A percentile compares a stretch with the other conserved stretches of the same genome.
phyloP scores from a whole-genome alignment of 1,140 invertebrate genomes.

The Drosophila subobscura region DNA sequence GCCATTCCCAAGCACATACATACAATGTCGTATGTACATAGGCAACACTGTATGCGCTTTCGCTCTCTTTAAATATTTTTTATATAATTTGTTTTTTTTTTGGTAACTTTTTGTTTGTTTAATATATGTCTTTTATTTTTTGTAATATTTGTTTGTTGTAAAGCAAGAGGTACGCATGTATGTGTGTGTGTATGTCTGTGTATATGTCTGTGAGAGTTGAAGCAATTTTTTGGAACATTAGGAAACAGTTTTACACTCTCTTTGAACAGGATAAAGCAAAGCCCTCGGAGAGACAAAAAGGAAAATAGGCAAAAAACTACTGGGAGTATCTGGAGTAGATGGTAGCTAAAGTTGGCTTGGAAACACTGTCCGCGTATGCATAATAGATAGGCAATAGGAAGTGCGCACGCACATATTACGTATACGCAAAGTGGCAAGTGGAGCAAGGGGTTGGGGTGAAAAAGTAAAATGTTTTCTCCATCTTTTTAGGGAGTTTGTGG shows the following conservation, averaged over 20 bases:
- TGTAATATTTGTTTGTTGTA: slow-evolving; percentile 65
- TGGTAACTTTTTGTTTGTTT: slow-evolving; percentile 52
- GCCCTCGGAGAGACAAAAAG: slow-evolving; percentile 25
- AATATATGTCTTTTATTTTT: slow-evolving; percentile 58
- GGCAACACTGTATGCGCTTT: slow-evolving; percentile 42
- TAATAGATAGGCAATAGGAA: slow-evolving; percentile 30
- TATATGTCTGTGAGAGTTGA: slow-evolving; percentile 40
- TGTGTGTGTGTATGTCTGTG: slow-evolving; percentile 39
- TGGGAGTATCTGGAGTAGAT: slow-evolving; percentile 13
- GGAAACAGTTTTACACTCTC: slow-evolving; percentile 52
- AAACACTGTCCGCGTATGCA: background rate
- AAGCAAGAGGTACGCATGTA: slow-evolving; percentile 82
- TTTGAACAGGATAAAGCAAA: slow-evolving; percentile 43
- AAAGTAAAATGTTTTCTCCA: slow-evolving; percentile 14
- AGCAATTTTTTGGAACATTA: slow-evolving; percentile 70
- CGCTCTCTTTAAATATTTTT: slow-evolving; percentile 60
- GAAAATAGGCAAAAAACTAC: slow-evolving; percentile 28
- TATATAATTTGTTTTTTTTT: slow-evolving; percentile 55
- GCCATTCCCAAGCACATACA: slow-evolving; percentile 36
- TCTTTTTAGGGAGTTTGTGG: slow-evolving; percentile 15
- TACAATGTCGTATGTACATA: slow-evolving; percentile 43
- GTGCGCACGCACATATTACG: background rate
- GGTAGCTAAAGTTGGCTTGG: slow-evolving; percentile 31
- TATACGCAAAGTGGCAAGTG: slow-evolving; percentile 13
- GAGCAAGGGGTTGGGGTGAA: slow-evolving; percentile 24